Base-by-base conservation (phyloP, 2,888 invertebrate species). In the Noctua comes region DNA sequence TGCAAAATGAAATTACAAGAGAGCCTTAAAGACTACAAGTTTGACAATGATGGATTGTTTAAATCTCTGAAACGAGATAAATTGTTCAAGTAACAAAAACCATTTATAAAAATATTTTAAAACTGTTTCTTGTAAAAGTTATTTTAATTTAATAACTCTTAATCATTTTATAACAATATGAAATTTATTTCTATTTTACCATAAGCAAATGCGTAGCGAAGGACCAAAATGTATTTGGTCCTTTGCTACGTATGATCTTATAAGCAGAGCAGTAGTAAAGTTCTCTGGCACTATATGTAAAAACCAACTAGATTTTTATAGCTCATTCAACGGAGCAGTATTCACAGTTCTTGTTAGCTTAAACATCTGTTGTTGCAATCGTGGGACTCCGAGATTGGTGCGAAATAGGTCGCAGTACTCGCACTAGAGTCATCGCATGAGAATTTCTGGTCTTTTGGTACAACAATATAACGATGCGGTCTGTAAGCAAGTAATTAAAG, bases 351-450 rank as follows among this genome's bases (percentile, higher is more conserved):
- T 82, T 75, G 79, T 71, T 76, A 84, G 73, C 65, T 82, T 80
- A 71, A 79, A 76, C 90, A 90, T 88, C 87, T 88, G 90, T 83
- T 87, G 81, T 86, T 84, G 83, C 86, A 86, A 90, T 90, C 79
- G 80, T 79, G 79, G 87, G 80, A 89, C 85, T 82, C 76, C 69
- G 77, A 82, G 80, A 75, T 76, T 81, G 80, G 85, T 88, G 88
- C 86, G 85, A 91, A 91, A 90, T 91, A 85, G 91, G 88, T 84
- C 90, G 85, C 76, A 31, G 70, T 75, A 18, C 48, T 48, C 36
- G 40, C 36, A 8, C n/a, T 43, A 80, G 62, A 85, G 66, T 83
- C 84, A 78, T 74, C 78, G 81, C 86, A 84, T 86, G 90, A 86
- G 89, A 90, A 90, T 87, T 73, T 82, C 84, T 80, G 79, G 79